These are phyloP conservation scores for Mythimna ferrago DNA, from an alignment of 2,888 invertebrate genomes.

Conservation along the genomic window DNA sequence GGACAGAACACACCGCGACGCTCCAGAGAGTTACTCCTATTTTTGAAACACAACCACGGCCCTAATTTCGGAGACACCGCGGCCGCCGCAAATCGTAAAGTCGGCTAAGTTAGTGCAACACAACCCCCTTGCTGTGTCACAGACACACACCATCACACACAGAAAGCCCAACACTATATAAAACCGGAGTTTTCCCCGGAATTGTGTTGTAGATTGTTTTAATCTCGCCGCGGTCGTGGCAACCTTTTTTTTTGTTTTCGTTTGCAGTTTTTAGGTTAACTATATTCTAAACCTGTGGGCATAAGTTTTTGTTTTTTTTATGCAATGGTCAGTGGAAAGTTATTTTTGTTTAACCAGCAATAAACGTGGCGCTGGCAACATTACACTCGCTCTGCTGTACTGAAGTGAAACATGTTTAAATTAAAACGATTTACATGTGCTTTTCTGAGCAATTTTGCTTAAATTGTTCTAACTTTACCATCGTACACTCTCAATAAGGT, in stretches of 20 bases:
- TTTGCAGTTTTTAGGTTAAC: conserved; percentile 60
- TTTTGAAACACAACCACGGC: conserved; percentile 64
- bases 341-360: conserved; percentile 51
- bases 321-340: conserved; percentile 37
- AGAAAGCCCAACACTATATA: conserved; percentile 33
- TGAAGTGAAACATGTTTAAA: conserved; percentile 41
- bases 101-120: conserved; percentile 62
- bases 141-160: conserved; percentile 29
- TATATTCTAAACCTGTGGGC: conserved; percentile 50
- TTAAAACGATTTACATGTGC: conserved; percentile 44
- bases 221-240: conserved; percentile 51
- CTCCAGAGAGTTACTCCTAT: conserved; percentile 52
- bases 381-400: conserved; percentile 41
- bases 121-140: conserved; percentile 31
- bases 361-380: conserved; percentile 34
- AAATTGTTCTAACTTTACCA: conserved; percentile 16
- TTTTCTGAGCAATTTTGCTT: conserved; percentile 13
- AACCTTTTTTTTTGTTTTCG: conserved; percentile 57
- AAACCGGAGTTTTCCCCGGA: conserved; percentile 47
- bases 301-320: conserved; percentile 48
- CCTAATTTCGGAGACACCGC: conserved; percentile 67
- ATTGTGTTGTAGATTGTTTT: conserved; percentile 62
- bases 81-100: conserved; percentile 65
- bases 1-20: conserved; percentile 42
- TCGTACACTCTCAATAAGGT: no score